Evolutionary conservation across 2,797 vertebrate species (phyloP), one percentile per base, ranked within the genome.

Genomic region (Molossus alvarezi): DNA sequence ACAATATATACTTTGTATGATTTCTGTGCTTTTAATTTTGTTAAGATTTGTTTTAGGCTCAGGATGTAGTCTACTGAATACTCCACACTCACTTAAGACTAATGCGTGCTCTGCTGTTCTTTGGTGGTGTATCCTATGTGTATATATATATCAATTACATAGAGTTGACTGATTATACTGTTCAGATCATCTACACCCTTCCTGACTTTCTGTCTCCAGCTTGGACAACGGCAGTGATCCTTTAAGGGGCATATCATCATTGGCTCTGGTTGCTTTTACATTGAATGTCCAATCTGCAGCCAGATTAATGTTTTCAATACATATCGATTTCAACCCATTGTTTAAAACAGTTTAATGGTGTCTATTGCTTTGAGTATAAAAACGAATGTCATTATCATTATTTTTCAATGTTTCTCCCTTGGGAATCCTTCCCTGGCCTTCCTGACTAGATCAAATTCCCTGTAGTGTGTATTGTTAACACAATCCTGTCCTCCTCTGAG

Each of bases 331-430:
- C 6, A 85, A 93, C 6, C 20, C 4, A 73, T 7, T 77, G 9
- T 55, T 86, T 57, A 75, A 79, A 95, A 95, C 10, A 51, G 58
- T 37, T 62, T 62, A 60, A 71, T 71, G 17, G 0, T 17, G 65
- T 60, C 27, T 29, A 72, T 81, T 91, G n/a, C 12, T 82, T 55
- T 88, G 48, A 76, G 8, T 62, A 72, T 92, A 90, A 88, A 94
- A 62, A 82, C 18, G 33, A 91, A 69, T 45, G 18, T 75, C 25
- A 4, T 73, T 76, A 41, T 27, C 20, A 25, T 27, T 45, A 25
- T 14, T 82, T 62, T 92, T 94, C 57, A 41, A 1, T 48, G 0
- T 21, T 80, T 83, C 21, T 73, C 27, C 27, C 67, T 83, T 58
- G 55, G 2, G 29, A 79, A 64, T 23, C 25, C 23, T 69, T 62